Evolutionary conservation across 2,113 vertebrate species (phyloP).

Genomic region (Columba janthina): DNA sequence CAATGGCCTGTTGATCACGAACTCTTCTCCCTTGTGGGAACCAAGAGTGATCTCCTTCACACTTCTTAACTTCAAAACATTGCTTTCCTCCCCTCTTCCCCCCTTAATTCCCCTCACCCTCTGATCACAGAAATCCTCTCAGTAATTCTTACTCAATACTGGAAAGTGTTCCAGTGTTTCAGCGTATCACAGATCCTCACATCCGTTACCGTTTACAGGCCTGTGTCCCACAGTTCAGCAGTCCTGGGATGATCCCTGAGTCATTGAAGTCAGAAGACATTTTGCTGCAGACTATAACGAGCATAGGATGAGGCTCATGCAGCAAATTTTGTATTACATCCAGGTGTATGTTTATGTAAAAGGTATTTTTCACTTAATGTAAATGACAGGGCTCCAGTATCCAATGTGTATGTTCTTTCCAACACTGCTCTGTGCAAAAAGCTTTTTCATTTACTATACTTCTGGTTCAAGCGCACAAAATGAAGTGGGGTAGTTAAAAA

Average conservation of each 20-base stretch:
- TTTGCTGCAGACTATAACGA: neutral
- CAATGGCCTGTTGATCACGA: neutral
- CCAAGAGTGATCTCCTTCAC: neutral
- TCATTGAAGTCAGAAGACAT: neutral
- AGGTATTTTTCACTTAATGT: slow-evolving; percentile 18
- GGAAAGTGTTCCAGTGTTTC: neutral
- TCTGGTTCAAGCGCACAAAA: slow-evolving; percentile 45
- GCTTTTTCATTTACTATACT: slow-evolving; percentile 24
- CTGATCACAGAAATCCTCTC: neutral
- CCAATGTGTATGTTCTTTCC: neutral
- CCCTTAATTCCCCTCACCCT: neutral
- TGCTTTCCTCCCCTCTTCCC: neutral
- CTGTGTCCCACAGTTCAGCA: neutral
- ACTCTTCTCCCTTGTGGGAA: neutral
- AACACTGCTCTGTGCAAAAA: slow-evolving; percentile 12
- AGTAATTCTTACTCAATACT: neutral
- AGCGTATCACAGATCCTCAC: neutral
- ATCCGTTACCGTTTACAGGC: neutral
- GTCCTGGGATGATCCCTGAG: neutral
- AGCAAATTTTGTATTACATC: slow-evolving; percentile 19
- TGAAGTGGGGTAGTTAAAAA: slow-evolving; percentile 35
- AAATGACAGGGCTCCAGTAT: neutral
- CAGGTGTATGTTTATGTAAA: slow-evolving; percentile 26
- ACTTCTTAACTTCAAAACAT: neutral
- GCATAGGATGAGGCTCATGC: neutral